Evolutionary conservation across 2,797 vertebrate species (phyloP).

Genomic region (Esox lucius): DNA sequence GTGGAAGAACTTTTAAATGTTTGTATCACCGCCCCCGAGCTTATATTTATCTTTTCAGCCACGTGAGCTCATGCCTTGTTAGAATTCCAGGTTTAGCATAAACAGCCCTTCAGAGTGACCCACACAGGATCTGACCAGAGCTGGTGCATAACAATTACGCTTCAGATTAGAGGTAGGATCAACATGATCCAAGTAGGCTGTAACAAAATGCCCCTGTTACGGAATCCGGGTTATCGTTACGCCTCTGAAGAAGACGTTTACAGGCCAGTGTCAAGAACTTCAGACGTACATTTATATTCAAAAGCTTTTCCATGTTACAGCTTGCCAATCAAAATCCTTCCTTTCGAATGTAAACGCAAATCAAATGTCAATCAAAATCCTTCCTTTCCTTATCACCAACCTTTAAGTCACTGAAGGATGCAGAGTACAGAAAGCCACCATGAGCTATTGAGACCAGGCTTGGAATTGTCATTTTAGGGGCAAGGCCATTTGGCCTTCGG

Average conservation of each 20-base stretch:
- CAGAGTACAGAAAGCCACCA: background rate
- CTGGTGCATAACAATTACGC: background rate
- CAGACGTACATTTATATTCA: too few relatives aligned
- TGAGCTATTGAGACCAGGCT: background rate
- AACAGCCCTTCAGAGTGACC: background rate
- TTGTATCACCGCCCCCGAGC: slow-evolving; percentile 25
- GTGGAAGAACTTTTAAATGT: slow-evolving; percentile 44
- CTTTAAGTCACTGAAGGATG: background rate
- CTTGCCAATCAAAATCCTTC: too few relatives aligned
- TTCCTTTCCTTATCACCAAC: background rate
- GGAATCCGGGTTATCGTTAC: too few relatives aligned
- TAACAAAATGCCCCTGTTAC: too few relatives aligned
- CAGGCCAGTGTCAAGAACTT: too few relatives aligned
- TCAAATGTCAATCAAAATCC: background rate
- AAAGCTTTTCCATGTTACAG: too few relatives aligned
- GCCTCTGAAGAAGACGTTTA: too few relatives aligned
- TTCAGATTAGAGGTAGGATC: background rate
- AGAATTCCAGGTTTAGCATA: background rate
- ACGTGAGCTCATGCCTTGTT: slow-evolving; percentile 22
- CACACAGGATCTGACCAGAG: background rate
- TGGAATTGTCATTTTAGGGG: too few relatives aligned
- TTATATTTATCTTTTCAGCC: slow-evolving; percentile 59
- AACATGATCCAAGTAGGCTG: background rate
- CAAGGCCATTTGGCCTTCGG: too few relatives aligned
- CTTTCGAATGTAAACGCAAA: too few relatives aligned